A percentile compares a stretch with the other conserved stretches of the same genome.
Conservation (phyloP, 1,140 invertebrate species). For the Globodera ellingtonae region DNA sequence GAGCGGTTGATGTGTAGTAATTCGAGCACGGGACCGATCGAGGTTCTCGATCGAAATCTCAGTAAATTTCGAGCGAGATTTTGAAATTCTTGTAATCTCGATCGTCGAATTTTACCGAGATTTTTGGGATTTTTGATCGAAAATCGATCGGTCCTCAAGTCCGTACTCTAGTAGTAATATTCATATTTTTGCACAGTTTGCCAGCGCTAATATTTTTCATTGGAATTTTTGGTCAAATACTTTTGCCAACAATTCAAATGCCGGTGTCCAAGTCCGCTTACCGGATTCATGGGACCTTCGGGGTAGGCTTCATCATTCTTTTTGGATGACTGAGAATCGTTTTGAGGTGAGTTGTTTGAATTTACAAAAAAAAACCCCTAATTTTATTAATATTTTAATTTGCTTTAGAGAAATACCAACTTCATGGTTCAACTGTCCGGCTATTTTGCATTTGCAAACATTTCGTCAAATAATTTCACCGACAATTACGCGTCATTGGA, state of each 20-base stretch:
- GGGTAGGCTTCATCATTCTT: slow-evolving; percentile 90
- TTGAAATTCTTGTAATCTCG: too few relatives aligned
- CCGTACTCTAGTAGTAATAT: too few relatives aligned
- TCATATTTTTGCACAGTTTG: slow-evolving; percentile 67
- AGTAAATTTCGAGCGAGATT: too few relatives aligned
- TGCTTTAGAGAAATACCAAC: slow-evolving; percentile 80
- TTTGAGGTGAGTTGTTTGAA: slow-evolving; percentile 39
- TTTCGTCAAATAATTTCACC: slow-evolving; percentile 81
- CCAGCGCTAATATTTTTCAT: slow-evolving; percentile 90
- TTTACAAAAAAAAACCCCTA: slow-evolving; percentile 4
- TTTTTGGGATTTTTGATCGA: too few relatives aligned
- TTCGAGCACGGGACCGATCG: too few relatives aligned
- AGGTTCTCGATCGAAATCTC: too few relatives aligned
- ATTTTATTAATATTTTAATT: slow-evolving; percentile 71
- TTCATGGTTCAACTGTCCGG: slow-evolving; percentile 84
- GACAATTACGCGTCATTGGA: slow-evolving; percentile 72
- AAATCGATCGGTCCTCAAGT: too few relatives aligned
- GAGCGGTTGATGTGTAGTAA: too few relatives aligned
- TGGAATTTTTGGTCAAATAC: slow-evolving; percentile 86
- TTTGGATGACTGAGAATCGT: slow-evolving; percentile 67
- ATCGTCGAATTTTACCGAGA: too few relatives aligned
- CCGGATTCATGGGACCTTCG: slow-evolving; percentile 94
- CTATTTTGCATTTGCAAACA: slow-evolving; percentile 79
- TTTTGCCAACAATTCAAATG: slow-evolving; percentile 79
- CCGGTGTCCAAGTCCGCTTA: slow-evolving; percentile 81